Base-by-base conservation (phyloP, 2,888 invertebrate genomes). In the Chrysomela aeneicollis region DNA sequence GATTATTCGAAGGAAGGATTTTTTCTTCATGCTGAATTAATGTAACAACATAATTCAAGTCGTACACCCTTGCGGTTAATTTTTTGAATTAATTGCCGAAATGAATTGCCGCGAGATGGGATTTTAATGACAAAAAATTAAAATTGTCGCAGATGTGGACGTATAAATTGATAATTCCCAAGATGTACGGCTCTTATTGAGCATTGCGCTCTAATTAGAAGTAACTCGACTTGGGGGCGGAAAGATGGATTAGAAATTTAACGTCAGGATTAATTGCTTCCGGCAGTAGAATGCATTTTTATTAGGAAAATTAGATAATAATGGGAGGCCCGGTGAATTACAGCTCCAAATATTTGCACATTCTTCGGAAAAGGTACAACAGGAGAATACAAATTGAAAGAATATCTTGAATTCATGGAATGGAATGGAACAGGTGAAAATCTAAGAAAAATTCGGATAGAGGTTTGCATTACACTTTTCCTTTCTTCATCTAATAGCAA, bases 111-210 rank as follows among this genome's bases (percentile, higher is more conserved):
- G 63, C 66, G 66, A 72, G 77, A 81, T 77, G 81, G 80, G 81
- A 76, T 77, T 81, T 81, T 82, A 81, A 82, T 82, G 81, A 81
- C 81, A 81, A 81, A 81, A 82, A 81, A 81, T 81, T 80, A 79
- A 81, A 81, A 81, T 81, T 82, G 81, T 82, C 81, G 76, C 81
- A 82, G 82, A 82, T 82, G 81, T 76, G 79, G 75, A 79, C 75
- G 79, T 74, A 79, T 78, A 80, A 80, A 81, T 79, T 81, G 79
- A 79, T 82, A 81, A 82, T 82, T 80, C 77, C 76, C 75, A 79
- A 81, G 81, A 81, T 81, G 77, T 80, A 81, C 79, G 73, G 76
- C 79, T 73, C 76, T 79, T 78, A 78, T 79, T 80, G 77, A 79
- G 77, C 76, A 74, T 74, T 75, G 76, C 75, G 64, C 73, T 78